These are phyloP conservation scores for Thunnus albacares DNA, from an alignment of 2,797 vertebrate species.

Conservation along the genomic window DNA sequence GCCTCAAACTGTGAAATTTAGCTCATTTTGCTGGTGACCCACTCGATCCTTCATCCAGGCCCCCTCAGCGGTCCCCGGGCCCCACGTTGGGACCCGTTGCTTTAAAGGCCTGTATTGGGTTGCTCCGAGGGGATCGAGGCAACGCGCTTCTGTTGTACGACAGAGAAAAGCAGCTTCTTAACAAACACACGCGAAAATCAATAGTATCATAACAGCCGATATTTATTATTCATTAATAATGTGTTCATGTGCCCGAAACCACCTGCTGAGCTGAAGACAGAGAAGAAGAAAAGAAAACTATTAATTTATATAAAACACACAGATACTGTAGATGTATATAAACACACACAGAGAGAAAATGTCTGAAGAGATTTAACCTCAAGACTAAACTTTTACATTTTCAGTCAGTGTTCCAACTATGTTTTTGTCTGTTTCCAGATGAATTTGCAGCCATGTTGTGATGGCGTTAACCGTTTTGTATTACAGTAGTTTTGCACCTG, in stretches of 20 bases:
- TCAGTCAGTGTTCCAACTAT: no score
- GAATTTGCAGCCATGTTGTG: background rate
- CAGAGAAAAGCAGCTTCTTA: slow-evolving; percentile 81
- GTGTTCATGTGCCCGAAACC: slow-evolving; percentile 76
- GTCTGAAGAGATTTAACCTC: background rate
- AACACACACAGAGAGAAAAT: background rate
- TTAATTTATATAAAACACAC: background rate
- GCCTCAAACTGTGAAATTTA: background rate
- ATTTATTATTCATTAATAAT: slow-evolving; percentile 90
- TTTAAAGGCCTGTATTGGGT: slow-evolving; percentile 46
- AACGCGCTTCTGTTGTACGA: slow-evolving; percentile 72
- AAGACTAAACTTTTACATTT: background rate
- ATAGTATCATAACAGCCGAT: slow-evolving; percentile 87
- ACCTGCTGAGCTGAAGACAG: slow-evolving; percentile 72
- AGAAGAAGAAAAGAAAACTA: background rate
- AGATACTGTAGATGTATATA: background rate
- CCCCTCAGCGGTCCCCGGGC: slow-evolving; percentile 7
- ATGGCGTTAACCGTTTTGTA: accelerated
- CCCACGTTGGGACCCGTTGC: background rate
- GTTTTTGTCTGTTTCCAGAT: background rate
- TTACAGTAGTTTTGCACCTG: background rate
- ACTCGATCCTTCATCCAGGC: background rate
- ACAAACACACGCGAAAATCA: slow-evolving; percentile 85
- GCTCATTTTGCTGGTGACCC: background rate
- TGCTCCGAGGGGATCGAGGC: slow-evolving; percentile 48